phyloP scores from a whole-genome alignment of 2,797 vertebrate genomes.

The Amazonetta brasiliensis region DNA sequence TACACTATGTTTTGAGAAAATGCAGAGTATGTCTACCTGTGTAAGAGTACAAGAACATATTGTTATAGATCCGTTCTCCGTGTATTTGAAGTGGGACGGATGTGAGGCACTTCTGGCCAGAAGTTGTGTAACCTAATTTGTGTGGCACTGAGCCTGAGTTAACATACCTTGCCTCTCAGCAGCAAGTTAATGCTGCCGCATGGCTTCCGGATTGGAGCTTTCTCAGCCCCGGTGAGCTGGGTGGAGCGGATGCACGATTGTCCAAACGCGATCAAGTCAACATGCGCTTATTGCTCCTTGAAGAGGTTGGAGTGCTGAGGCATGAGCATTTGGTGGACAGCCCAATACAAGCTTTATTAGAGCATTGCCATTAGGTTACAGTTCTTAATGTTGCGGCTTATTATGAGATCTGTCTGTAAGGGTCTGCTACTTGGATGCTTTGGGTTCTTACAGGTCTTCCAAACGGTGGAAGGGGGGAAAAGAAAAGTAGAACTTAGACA shows the following conservation, averaged over 20 bases:
- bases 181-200: not conserved
- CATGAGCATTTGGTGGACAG: not conserved
- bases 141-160: not conserved
- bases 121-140: not conserved
- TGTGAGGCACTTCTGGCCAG: not conserved
- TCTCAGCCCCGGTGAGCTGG: not conserved
- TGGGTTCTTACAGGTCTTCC: not conserved
- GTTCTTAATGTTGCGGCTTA: fast-evolving
- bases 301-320: not conserved
- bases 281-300: fast-evolving
- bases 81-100: not conserved
- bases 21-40: not conserved
- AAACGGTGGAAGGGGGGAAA: not conserved
- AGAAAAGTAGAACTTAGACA: not conserved
- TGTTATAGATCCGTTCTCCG: not conserved
- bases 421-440: not conserved
- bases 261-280: fast-evolving
- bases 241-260: fast-evolving
- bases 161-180: not conserved
- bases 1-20: not conserved
- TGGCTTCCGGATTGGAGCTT: not conserved
- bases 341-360: not conserved
- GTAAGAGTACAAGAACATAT: not conserved
- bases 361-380: not conserved
- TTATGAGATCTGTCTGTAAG: not conserved